Evolutionary conservation across 2,797 vertebrate genomes (phyloP).

Genomic region (Leuciscus waleckii): DNA sequence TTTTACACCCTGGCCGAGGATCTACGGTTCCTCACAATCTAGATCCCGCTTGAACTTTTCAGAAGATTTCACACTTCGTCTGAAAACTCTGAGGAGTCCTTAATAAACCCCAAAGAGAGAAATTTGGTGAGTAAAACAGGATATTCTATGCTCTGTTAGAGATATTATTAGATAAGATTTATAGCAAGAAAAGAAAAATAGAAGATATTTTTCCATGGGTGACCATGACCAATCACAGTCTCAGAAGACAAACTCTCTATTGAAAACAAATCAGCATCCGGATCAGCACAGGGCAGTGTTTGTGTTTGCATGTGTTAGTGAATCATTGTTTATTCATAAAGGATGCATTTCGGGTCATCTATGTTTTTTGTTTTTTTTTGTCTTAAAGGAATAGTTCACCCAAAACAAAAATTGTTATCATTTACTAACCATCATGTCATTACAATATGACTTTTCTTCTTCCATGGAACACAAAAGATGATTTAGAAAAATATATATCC

Average conservation of each 20-base stretch:
- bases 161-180: background rate
- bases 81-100: background rate
- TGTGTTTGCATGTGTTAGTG: constrained; percentile 9
- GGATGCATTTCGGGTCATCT: background rate
- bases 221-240: constrained; percentile 2
- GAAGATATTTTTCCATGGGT: background rate
- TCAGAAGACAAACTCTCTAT: constrained; percentile 2
- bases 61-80: background rate
- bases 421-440: background rate
- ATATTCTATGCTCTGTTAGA: background rate
- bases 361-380: background rate
- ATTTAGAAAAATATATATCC: background rate
- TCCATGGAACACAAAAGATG: background rate
- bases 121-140: constrained; percentile 18
- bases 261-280: background rate
- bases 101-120: background rate
- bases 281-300: constrained; percentile 6
- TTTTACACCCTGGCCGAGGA: constrained; percentile 23
- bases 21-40: background rate
- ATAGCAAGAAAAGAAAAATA: background rate
- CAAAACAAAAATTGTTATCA: background rate
- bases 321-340: constrained; percentile 17
- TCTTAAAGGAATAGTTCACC: background rate
- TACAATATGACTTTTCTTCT: constrained; percentile 8
- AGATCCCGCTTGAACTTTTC: constrained; percentile 1